Evolutionary conservation across 2,888 invertebrate genomes (phyloP).

Genomic region (Labia minor): DNA sequence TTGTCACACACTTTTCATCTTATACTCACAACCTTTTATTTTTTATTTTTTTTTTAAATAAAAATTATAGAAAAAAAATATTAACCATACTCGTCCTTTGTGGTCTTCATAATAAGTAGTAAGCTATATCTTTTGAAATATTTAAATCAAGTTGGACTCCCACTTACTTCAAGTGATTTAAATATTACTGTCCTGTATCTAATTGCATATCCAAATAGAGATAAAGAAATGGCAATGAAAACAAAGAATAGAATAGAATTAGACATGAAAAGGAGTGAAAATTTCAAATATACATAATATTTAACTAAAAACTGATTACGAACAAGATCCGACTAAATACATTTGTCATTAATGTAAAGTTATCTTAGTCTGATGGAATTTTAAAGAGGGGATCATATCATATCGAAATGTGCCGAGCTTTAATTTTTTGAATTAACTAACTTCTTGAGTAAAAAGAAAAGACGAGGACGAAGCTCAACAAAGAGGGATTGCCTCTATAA

Average conservation of each 20-base stretch:
- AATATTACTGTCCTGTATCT: neutral
- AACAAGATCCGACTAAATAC: slow-evolving; percentile 1
- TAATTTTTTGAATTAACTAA: slow-evolving; percentile 13
- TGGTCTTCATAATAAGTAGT: neutral
- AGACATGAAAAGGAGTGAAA: neutral
- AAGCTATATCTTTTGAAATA: neutral
- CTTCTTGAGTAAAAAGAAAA: neutral
- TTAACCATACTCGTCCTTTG: neutral
- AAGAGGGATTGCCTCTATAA: neutral
- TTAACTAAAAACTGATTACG: neutral
- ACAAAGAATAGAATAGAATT: neutral
- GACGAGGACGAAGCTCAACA: neutral
- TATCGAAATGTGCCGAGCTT: neutral
- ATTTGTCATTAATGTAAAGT: neutral
- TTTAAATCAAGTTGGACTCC: neutral
- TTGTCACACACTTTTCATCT: neutral
- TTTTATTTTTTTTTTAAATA: neutral
- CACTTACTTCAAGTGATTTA: neutral
- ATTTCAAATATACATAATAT: neutral
- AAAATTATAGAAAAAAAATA: neutral
- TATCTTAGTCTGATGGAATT: neutral
- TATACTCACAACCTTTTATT: neutral
- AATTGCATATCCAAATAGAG: neutral
- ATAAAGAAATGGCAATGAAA: too few species aligned
- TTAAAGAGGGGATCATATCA: neutral